Percentiles rank a stretch among this genome's conserved stretches.
Evolutionary conservation across 2,113 vertebrate genomes (phyloP).

Genomic region (Apteryx owenii): DNA sequence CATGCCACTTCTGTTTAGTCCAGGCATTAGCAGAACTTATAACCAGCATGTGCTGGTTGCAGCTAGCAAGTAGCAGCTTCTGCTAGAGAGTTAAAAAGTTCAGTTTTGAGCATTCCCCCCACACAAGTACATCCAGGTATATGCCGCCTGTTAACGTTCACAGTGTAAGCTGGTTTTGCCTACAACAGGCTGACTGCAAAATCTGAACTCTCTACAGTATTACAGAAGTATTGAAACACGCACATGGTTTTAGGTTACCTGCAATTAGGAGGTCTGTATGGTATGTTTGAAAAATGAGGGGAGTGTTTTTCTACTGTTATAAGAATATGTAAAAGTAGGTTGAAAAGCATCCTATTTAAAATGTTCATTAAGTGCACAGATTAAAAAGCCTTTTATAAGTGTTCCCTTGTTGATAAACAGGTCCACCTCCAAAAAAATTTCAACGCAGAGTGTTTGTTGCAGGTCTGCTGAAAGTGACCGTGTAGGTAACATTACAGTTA

Average conservation of each 20-base stretch:
- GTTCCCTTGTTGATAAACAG: conserved; percentile 53
- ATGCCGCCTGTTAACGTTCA: background rate
- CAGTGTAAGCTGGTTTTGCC: background rate
- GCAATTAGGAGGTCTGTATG: background rate
- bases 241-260: background rate
- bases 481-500: conserved; percentile 89
- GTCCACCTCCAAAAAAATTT: conserved; percentile 59
- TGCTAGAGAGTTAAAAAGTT: background rate
- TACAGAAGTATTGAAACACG: background rate
- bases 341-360: conserved; percentile 29
- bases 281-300: background rate
- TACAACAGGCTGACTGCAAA: background rate
- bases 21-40: background rate
- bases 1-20: background rate
- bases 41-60: background rate
- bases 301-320: background rate
- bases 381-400: conserved; percentile 54
- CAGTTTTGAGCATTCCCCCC: background rate
- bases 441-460: conserved; percentile 66
- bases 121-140: background rate
- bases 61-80: background rate
- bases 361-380: background rate
- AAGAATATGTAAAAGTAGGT: background rate
- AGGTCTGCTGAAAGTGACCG: conserved; percentile 94
- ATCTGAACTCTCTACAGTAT: background rate